Conservation (phyloP, 2,888 invertebrate species). For the Watsonalla cultraria region DNA sequence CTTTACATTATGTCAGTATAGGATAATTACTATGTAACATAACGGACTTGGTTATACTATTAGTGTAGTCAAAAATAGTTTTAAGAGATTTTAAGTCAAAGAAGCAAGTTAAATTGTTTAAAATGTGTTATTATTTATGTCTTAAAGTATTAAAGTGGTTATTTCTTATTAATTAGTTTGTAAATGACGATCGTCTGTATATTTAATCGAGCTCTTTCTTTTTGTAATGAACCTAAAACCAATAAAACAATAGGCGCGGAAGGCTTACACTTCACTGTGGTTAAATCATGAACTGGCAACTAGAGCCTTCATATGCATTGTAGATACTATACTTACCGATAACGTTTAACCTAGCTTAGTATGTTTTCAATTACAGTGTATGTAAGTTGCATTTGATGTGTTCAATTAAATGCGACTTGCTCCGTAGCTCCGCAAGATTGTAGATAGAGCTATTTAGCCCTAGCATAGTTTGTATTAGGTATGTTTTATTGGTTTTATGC, state of each 20-base stretch:
- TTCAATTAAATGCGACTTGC: neutral
- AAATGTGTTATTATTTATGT: constrained; percentile 79
- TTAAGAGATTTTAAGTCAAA: constrained; percentile 78
- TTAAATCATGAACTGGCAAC: neutral
- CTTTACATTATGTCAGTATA: constrained; percentile 77
- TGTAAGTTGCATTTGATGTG: neutral
- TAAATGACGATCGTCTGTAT: constrained; percentile 72
- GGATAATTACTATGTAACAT: constrained; percentile 70
- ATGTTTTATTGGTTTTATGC: constrained; percentile 70
- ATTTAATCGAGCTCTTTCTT: constrained; percentile 54
- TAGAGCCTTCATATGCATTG: neutral
- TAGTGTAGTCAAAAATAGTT: constrained; percentile 74
- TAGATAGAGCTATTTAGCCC: constrained; percentile 1
- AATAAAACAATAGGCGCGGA: constrained; percentile 47
- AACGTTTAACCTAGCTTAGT: neutral
- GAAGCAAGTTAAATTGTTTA: constrained; percentile 79
- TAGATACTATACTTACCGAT: neutral
- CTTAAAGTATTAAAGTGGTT: constrained; percentile 79
- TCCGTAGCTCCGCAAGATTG: neutral
- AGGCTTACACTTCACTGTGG: neutral
- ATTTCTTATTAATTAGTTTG: constrained; percentile 79
- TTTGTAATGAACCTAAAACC: constrained; percentile 57
- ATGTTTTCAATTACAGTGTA: neutral
- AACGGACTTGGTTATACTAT: constrained; percentile 76
- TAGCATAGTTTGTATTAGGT: constrained; percentile 11